These are phyloP conservation scores for Chascanopsetta lugubris DNA, from an alignment of 2,113 vertebrate species.

Conservation along the genomic window DNA sequence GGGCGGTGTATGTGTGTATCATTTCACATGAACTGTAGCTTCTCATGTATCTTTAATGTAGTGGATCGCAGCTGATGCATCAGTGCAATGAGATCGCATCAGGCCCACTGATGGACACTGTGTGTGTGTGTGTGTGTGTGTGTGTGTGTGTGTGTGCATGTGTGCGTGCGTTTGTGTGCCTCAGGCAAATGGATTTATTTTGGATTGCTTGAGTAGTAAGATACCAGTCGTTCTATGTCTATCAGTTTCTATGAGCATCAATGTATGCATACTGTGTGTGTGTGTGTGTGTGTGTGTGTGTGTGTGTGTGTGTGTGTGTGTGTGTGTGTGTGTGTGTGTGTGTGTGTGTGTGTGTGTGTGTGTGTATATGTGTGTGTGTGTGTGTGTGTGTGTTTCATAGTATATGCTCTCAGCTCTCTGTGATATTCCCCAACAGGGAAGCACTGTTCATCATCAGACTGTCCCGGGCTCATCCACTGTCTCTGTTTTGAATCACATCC, in stretches of 20 bases:
- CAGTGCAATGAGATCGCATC: not conserved
- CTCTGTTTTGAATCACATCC: constrained; percentile 22
- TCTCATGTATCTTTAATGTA: not conserved
- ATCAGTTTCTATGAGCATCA: constrained; percentile 37
- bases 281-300: constrained; percentile 19
- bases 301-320: constrained; percentile 21
- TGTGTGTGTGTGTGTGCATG: too few species aligned
- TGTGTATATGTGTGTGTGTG: not conserved
- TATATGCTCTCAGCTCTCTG: not conserved
- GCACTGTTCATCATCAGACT: constrained; percentile 36
- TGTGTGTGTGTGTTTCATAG: too few species aligned
- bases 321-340: constrained; percentile 13
- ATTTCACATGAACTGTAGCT: not conserved
- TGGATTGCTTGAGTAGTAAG: constrained; percentile 42
- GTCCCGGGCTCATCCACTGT: not conserved
- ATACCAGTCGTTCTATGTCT: constrained; percentile 38
- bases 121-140: not conserved
- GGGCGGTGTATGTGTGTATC: too few species aligned
- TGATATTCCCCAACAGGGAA: constrained; percentile 19
- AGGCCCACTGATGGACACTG: not conserved
- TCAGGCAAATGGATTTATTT: constrained; percentile 38
- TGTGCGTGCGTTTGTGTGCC: constrained; percentile 2
- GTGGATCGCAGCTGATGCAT: not conserved
- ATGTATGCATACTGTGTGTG: constrained; percentile 27
- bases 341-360: not conserved